phyloP scores from a whole-genome alignment of 2,797 vertebrate species.

The Lophotriccus pileatus region DNA sequence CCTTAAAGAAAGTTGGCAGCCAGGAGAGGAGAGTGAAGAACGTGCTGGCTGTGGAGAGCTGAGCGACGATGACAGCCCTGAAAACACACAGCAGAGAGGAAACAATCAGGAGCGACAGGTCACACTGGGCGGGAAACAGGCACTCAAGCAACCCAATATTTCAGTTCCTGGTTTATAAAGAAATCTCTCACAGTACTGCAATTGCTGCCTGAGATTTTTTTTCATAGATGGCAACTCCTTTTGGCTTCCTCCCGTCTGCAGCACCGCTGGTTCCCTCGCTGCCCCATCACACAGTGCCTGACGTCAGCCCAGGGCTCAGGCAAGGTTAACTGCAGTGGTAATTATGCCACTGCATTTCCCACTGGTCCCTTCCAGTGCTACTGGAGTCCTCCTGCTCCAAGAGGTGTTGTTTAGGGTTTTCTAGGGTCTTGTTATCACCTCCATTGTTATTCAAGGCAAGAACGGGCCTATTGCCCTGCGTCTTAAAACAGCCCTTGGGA shows the following conservation, averaged over 20 bases:
- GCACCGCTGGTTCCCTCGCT: rapidly evolving
- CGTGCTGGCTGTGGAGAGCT: conserved; percentile 89
- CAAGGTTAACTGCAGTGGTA: background rate
- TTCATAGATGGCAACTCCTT: background rate
- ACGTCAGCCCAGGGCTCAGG: background rate
- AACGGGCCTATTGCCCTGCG: background rate
- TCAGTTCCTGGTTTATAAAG: background rate
- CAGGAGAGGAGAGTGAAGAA: conserved; percentile 96
- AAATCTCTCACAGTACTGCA: background rate
- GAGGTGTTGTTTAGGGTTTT: background rate
- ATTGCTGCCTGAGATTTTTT: background rate
- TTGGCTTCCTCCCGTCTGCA: background rate
- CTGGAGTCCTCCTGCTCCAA: background rate
- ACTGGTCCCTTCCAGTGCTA: background rate
- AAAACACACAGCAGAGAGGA: background rate
- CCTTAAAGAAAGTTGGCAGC: conserved; percentile 96
- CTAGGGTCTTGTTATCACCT: background rate
- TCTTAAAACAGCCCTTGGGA: background rate
- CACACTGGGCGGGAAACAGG: background rate
- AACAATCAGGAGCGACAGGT: background rate
- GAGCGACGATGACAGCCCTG: conserved; percentile 91
- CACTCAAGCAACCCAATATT: background rate
- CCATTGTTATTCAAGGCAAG: background rate
- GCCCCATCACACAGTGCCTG: background rate
- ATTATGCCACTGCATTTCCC: background rate